Percentiles rank a stretch among this genome's conserved stretches.
phyloP scores from a whole-genome alignment of 1,140 invertebrate genomes.

The Plectrocnemia conspersa region DNA sequence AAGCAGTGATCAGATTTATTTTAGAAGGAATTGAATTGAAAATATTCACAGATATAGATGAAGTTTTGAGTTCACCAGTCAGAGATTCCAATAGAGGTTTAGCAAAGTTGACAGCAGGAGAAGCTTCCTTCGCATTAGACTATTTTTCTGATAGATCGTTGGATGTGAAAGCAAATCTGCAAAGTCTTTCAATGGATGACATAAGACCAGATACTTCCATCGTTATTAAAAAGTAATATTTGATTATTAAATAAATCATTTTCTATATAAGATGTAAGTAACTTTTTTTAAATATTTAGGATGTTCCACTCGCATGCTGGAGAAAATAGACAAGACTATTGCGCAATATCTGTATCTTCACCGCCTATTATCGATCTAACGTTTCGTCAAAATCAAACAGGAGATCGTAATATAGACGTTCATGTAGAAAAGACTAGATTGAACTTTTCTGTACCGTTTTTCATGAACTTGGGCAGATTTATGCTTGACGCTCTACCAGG shows the following conservation, averaged over 20 bases:
- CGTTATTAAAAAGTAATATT: slow-evolving; percentile 58
- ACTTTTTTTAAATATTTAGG: slow-evolving; percentile 42
- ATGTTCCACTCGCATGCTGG: slow-evolving; percentile 65
- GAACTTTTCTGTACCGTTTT: slow-evolving; percentile 70
- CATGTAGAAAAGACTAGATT: slow-evolving; percentile 67
- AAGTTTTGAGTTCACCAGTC: slow-evolving; percentile 69
- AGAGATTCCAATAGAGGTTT: slow-evolving; percentile 67
- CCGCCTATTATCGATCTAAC: slow-evolving; percentile 64
- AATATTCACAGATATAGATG: slow-evolving; percentile 69
- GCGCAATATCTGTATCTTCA: slow-evolving; percentile 59
- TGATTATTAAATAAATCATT: slow-evolving; percentile 33
- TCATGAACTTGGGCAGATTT: slow-evolving; percentile 62
- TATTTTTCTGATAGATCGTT: slow-evolving; percentile 66
- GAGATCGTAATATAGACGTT: slow-evolving; percentile 61
- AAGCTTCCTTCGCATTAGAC: slow-evolving; percentile 59
- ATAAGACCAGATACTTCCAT: slow-evolving; percentile 61
- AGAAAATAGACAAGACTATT: slow-evolving; percentile 53
- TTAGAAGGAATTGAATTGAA: slow-evolving; percentile 66
- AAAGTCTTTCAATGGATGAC: slow-evolving; percentile 66
- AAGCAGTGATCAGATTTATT: slow-evolving; percentile 55
- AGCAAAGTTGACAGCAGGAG: slow-evolving; percentile 67
- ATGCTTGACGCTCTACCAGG: slow-evolving; percentile 63
- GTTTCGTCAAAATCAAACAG: slow-evolving; percentile 59
- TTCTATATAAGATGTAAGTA: slow-evolving; percentile 8
- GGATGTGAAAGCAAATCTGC: slow-evolving; percentile 67